These are phyloP conservation scores for Ondatra zibethicus DNA, from an alignment of 2,113 vertebrate genomes.

Conservation along the genomic window DNA sequence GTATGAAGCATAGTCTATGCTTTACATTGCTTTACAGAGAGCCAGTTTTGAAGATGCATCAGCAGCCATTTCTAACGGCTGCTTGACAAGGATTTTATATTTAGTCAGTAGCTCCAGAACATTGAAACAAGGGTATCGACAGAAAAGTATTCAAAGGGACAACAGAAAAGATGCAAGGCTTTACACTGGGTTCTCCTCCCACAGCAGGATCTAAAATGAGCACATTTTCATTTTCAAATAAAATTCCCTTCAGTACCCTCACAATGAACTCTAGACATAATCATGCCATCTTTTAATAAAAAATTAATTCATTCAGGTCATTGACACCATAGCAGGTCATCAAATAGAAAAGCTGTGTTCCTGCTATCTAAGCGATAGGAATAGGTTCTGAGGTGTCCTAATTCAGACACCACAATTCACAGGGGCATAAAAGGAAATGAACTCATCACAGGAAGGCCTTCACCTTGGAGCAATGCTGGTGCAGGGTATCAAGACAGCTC, in stretches of 20 bases:
- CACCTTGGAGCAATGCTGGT: neutral
- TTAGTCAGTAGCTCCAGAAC: neutral
- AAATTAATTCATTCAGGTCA: slow-evolving; percentile 60
- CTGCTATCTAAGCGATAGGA: neutral
- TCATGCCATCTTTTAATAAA: slow-evolving; percentile 36
- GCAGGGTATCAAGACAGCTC: neutral
- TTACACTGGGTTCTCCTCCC: neutral
- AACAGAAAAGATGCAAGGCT: slow-evolving; percentile 10
- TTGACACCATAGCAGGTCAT: neutral
- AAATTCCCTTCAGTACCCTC: neutral
- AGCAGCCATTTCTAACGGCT: neutral
- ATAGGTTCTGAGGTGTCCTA: neutral
- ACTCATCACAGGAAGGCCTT: neutral
- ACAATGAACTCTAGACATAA: slow-evolving; percentile 36
- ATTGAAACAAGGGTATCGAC: neutral
- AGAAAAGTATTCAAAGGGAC: slow-evolving; percentile 25
- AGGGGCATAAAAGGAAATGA: neutral
- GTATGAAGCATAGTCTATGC: too few relatives aligned
- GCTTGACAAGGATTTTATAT: slow-evolving; percentile 6
- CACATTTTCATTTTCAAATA: neutral
- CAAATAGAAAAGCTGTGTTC: slow-evolving; percentile 13
- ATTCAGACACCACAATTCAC: neutral
- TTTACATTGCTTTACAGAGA: neutral
- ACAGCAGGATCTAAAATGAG: neutral
- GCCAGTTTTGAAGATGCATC: neutral